Conservation (phyloP, 2,113 vertebrate species). For the Gorsachius goisagi region DNA sequence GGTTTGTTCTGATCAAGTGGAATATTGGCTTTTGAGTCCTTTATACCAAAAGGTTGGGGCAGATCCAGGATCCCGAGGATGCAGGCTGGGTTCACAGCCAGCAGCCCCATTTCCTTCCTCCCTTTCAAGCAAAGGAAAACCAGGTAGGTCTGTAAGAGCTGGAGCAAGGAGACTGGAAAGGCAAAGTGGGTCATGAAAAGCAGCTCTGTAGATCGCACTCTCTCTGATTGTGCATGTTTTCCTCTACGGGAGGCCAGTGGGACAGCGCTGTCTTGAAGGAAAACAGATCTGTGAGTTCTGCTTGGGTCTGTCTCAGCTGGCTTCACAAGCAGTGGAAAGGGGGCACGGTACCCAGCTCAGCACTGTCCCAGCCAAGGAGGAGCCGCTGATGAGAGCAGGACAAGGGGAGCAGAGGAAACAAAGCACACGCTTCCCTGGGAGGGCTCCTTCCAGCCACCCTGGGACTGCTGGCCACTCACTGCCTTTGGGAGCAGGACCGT, state of each 20-base stretch:
- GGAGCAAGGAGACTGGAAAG: not conserved
- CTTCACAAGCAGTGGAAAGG: not conserved
- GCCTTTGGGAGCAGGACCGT: not conserved
- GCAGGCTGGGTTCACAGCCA: not conserved
- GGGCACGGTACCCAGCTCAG: not conserved
- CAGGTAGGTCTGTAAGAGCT: not conserved
- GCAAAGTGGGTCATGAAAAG: not conserved
- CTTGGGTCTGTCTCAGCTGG: not conserved
- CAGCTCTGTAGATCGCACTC: not conserved
- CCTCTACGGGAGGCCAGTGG: not conserved
- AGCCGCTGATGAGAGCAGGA: not conserved
- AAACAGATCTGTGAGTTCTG: not conserved
- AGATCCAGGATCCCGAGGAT: not conserved
- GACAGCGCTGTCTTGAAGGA: not conserved
- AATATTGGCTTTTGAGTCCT: not conserved
- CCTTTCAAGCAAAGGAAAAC: not conserved
- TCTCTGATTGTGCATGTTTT: not conserved
- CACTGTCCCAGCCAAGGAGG: not conserved
- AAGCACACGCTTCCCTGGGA: not conserved
- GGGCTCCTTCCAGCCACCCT: not conserved
- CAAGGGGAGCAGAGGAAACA: not conserved
- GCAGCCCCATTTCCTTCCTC: not conserved
- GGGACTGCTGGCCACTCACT: not conserved
- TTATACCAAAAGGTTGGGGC: not conserved
- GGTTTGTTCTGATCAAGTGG: not conserved